Conservation (phyloP, 1,140 invertebrate genomes). For the Hestina assimilis region DNA sequence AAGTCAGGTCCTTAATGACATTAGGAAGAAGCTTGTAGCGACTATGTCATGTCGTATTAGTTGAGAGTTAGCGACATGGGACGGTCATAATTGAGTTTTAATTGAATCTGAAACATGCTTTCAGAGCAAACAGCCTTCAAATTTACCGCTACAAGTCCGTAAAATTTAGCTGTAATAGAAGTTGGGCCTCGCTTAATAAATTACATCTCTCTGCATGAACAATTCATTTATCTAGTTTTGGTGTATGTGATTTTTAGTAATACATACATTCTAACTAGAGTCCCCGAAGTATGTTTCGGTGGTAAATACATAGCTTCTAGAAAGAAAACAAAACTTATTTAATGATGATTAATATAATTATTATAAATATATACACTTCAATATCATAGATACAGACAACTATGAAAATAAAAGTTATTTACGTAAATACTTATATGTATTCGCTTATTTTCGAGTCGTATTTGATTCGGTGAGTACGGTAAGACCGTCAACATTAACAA, state of each 20-base stretch:
- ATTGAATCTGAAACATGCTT: conserved; percentile 54
- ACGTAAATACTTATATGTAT: conserved; percentile 1
- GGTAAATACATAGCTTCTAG: too few relatives aligned
- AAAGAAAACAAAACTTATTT: too few relatives aligned
- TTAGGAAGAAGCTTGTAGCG: conserved; percentile 54
- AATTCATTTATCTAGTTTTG: background rate
- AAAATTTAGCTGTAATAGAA: conserved; percentile 6
- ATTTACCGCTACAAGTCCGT: conserved; percentile 26
- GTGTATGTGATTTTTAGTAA: background rate
- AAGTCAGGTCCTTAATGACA: conserved; percentile 40
- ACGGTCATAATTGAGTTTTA: conserved; percentile 53
- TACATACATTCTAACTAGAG: too few relatives aligned
- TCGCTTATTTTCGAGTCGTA: conserved; percentile 7
- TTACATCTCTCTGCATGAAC: background rate
- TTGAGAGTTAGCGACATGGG: conserved; percentile 31
- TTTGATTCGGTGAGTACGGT: conserved; percentile 7
- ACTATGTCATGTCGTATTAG: too few relatives aligned
- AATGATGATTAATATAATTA: too few relatives aligned
- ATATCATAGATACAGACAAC: too few relatives aligned
- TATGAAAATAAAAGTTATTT: too few relatives aligned
- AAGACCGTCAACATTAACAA: conserved; percentile 3
- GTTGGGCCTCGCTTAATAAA: conserved; percentile 34
- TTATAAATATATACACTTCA: too few relatives aligned
- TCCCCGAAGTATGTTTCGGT: too few relatives aligned
- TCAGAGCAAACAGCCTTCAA: conserved; percentile 47